Evolutionary conservation across 2,888 invertebrate genomes (phyloP), one percentile per base, ranked within the genome.

Genomic region (Lycia hirtaria): DNA sequence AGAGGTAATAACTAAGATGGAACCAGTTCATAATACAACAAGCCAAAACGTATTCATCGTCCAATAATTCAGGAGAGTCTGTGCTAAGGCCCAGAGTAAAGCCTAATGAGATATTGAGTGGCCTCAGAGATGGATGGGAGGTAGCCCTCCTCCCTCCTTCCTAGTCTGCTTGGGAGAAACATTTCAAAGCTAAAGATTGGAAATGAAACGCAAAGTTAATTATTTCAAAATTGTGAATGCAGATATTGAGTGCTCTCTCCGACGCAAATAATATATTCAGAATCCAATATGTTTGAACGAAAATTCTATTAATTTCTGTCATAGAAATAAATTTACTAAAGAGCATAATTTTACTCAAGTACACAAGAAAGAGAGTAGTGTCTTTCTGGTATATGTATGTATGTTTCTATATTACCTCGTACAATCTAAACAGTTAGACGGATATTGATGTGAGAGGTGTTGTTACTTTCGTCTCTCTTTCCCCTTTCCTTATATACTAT

Each of bases 41-140:
- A 14, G 14, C 6, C 45, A 45, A 53, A 40, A 38, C 37, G 19
- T 47, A 24, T 52, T 48, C 9, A 26, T 15, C 14, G 26, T 33
- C 19, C 33, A 33, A 55, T 55, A 55, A 48, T 28, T 55, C 55
- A 49, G 35, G 17, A 20, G 35, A 48, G 43, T 48, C 47, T 48
- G 19, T 49, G 48, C 17, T 54, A 15, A n/a, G 19, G 45, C 56
- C 33, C 45, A 40, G 26, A 40, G 50, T 51, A 45, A 49, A 32
- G 49, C 40, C 44, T 50, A 56, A 51, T 40, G 50, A 50, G 56
- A 51, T 50, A 51, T 56, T 51, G 51, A 28, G 45, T 32, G 22
- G 22, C 20, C 49, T 50, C 37, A 43, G 43, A 22, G 45, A 56
- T 14, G 14, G 28, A 48, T 41, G 43, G 38, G 14, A 30, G 33